Evolutionary conservation across 2,888 invertebrate species (phyloP).

Genomic region (Andrena fulva): DNA sequence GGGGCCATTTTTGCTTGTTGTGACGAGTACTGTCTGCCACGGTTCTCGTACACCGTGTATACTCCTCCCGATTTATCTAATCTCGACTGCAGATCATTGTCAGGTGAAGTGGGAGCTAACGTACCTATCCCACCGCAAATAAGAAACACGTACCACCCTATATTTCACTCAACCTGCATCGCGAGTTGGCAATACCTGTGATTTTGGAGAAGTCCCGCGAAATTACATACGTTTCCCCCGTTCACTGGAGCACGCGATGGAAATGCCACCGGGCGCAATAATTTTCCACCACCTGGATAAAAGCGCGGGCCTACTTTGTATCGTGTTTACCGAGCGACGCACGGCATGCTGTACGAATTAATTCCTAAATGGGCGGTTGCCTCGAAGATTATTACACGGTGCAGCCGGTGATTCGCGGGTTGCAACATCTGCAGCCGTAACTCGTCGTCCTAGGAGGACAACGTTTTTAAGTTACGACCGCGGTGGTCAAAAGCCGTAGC

Average conservation of each 20-base stretch:
- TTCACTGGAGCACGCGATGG: neutral
- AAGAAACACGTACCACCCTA: too few species aligned
- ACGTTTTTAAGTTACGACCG: conserved; percentile 61
- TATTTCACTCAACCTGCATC: neutral
- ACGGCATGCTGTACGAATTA: conserved; percentile 36
- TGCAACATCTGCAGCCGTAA: conserved; percentile 59
- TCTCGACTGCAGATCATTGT: too few species aligned
- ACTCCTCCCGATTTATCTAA: too few species aligned
- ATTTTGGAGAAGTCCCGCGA: neutral
- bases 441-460: conserved; percentile 61
- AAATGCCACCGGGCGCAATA: neutral
- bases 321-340: neutral
- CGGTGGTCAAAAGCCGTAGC: conserved; percentile 35
- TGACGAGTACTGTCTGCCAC: too few species aligned
- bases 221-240: too few species aligned
- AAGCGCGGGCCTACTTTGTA: neutral
- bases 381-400: conserved; percentile 32
- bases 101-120: too few species aligned
- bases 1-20: too few species aligned
- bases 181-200: neutral
- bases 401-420: conserved; percentile 47
- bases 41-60: too few species aligned
- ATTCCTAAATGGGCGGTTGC: conserved; percentile 38
- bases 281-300: neutral
- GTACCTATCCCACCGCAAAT: too few species aligned